Base-by-base conservation (phyloP, 30 jellyfish, hydroid and myxozoan species). In the Cassiopea andromeda region DNA sequence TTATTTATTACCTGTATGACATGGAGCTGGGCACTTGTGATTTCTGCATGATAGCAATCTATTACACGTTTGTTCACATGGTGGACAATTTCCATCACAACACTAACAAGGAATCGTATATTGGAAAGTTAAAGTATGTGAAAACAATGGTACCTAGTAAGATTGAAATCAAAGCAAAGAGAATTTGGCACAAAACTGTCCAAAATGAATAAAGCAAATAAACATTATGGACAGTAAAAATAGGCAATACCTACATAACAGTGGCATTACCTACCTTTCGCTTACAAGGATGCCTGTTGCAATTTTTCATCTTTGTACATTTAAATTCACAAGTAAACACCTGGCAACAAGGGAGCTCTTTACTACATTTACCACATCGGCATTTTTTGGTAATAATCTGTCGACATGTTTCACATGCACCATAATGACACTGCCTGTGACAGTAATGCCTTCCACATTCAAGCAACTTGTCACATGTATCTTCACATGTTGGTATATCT, bases 11-110 rank as follows among this genome's bases (percentile, higher is more conserved):
- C 99, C 99, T 87, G 89, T 88, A 73, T 95, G 99, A 91, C 99
- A 95, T 44, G 85, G 94, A 12, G 98, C 87, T 60, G 97, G 99
- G 58, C 99, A 95, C 88, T 95, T 95, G 89, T 95, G 99, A 82
- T 95, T 95, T 73, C 85, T 77, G 90, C 99, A 95, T 43, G 92
- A 82, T 71, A 95, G 66, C 44, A 77, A 44, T 60, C 97, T 77
- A 27, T 92, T 92, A 61, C 99, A 95, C 17, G 87, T 81, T 70
- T 91, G 98, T 74, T 95, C 99, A 76, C 99, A 95, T 2, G 92
- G 95, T 7, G 98, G 99, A 50, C 99, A 95, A 54, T 67, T 81
- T 1, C 99, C 99, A 88, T 91, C 96, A 67, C 99, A 95, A 67
- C 99, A 95, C 99, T 95, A 73, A 3, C 45, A 92, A 60, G 57